A percentile compares a stretch with the other conserved stretches of the same genome.
phyloP scores from a whole-genome alignment of 2,797 vertebrate species.

The Platalea minor region DNA sequence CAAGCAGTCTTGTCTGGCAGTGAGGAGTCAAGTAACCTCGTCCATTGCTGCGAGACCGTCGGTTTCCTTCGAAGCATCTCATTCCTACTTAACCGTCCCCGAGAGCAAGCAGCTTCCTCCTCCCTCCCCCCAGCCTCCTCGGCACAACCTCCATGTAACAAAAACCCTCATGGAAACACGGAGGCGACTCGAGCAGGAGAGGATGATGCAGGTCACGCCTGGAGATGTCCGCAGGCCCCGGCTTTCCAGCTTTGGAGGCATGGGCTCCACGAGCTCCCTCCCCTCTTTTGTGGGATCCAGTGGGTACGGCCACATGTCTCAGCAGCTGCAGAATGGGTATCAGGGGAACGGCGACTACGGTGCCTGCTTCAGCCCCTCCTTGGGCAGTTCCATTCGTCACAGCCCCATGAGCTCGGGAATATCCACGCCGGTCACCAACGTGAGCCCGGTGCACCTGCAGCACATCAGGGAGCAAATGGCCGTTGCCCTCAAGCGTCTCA shows the following conservation, averaged over 20 bases:
- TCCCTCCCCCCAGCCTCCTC: conserved; percentile 83
- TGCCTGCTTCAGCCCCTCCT: conserved; percentile 81
- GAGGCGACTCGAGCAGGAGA: conserved; percentile 91
- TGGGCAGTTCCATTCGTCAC: conserved; percentile 93
- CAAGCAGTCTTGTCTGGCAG: conserved; percentile 81
- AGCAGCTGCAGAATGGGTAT: conserved; percentile 84
- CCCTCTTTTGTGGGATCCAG: conserved; percentile 87
- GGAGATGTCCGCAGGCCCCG: conserved; percentile 86
- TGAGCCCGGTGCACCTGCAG: conserved; percentile 93
- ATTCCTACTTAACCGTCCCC: conserved; percentile 71
- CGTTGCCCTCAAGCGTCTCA: conserved; percentile 89
- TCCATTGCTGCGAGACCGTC: conserved; percentile 61
- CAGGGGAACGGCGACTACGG: conserved; percentile 84
- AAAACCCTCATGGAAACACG: conserved; percentile 98
- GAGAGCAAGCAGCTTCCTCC: conserved; percentile 86
- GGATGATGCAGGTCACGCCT: conserved; percentile 82
- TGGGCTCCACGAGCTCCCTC: conserved; percentile 91
- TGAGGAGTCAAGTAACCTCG: conserved; percentile 62
- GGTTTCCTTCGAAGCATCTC: conserved; percentile 69
- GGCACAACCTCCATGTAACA: conserved; percentile 92
- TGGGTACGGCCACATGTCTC: conserved; percentile 75
- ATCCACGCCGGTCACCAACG: conserved; percentile 91
- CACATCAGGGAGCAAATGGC: conserved; percentile 99
- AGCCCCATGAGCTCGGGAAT: conserved; percentile 95
- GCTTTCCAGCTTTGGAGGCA: conserved; percentile 92